A percentile compares a stretch with the other conserved stretches of the same genome.
Evolutionary conservation across 2,888 invertebrate genomes (phyloP).

Genomic region (Plagodis pulveraria): DNA sequence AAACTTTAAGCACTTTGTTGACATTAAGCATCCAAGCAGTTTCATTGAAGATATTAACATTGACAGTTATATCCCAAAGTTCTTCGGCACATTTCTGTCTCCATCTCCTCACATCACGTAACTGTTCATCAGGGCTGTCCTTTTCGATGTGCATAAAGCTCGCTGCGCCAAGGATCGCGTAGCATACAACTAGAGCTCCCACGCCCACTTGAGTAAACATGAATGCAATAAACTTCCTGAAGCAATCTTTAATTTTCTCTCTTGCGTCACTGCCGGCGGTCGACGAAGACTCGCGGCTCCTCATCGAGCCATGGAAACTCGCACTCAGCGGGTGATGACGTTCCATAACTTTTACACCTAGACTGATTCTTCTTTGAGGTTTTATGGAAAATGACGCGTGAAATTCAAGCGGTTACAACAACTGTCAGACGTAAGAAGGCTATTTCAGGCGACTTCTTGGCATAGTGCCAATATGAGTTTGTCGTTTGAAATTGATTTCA

Average conservation of each 20-base stretch:
- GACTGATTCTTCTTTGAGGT: slow-evolving; percentile 17
- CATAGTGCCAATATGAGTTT: slow-evolving; percentile 56
- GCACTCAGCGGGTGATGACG: slow-evolving; percentile 65
- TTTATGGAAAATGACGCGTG: slow-evolving; percentile 38
- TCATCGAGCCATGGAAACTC: slow-evolving; percentile 85
- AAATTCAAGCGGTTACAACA: too few species aligned
- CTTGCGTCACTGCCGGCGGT: slow-evolving; percentile 88
- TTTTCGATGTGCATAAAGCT: slow-evolving; percentile 92
- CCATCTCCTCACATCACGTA: slow-evolving; percentile 78
- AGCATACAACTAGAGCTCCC: slow-evolving; percentile 93
- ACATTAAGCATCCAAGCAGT: slow-evolving; percentile 86
- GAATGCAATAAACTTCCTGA: slow-evolving; percentile 93
- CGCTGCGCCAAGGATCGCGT: slow-evolving; percentile 93
- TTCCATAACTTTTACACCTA: slow-evolving; percentile 54
- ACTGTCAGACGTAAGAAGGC: slow-evolving; percentile 29
- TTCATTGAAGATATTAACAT: slow-evolving; percentile 88
- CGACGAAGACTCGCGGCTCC: slow-evolving; percentile 88
- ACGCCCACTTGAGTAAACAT: slow-evolving; percentile 97
- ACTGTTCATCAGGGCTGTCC: slow-evolving; percentile 80
- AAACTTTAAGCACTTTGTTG: slow-evolving; percentile 86
- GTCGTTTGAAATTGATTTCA: slow-evolving; percentile 59
- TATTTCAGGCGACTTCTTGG: slow-evolving; percentile 73
- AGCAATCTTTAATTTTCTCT: slow-evolving; percentile 93
- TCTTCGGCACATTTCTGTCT: slow-evolving; percentile 85
- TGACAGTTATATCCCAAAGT: slow-evolving; percentile 88